Base-by-base conservation (phyloP, 1,140 invertebrate genomes). In the Drosophila lowei region DNA sequence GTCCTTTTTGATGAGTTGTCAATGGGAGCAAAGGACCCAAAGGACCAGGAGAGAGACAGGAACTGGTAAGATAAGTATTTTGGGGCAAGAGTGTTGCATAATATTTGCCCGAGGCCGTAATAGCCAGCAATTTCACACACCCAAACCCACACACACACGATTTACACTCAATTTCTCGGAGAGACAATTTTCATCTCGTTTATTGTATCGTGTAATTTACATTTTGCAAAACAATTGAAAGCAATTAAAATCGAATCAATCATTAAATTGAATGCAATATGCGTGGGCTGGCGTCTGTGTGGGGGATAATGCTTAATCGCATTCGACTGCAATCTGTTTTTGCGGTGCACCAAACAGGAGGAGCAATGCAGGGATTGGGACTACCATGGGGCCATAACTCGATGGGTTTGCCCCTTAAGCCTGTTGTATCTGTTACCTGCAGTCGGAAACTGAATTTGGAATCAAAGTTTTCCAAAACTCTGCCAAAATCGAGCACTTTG, bases 31-130 rank as follows among this genome's bases (percentile, higher is more conserved):
- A 61, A 61, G 53, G 30, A 9, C 30, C 53, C 28, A 2, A 9
- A 30, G 30, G 30, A 25, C 8, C 7, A 38, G 34, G 34, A 13
- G 3, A 13, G 3, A 4, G 34, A 11, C 34, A 38, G 8, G 8
- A 3, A 28, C 30, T 30, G 30, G 50, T 60, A n/a, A 44, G 38
- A 48, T 48, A 23, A 16, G 50, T 60, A 70, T 70, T 86, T 77
- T 30, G 73, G 81, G 81, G 64, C 81, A 60, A 88, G 71, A 88
- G 77, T 85, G 81, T 85, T 85, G 73, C 77, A 86, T 86, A 85
- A 85, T 81, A 85, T 85, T 85, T 81, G 68, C 63, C 68, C 58
- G 56, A 18, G 72, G 46, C 54, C 9, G n/a, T 54, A 80, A 80
- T 76, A 56, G 66, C 48, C 57, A 60, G 59, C 68, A 68, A 67